These are phyloP conservation scores for Sebastes trivittatus DNA, from an alignment of 2,797 vertebrate species.

Conservation along the genomic window DNA sequence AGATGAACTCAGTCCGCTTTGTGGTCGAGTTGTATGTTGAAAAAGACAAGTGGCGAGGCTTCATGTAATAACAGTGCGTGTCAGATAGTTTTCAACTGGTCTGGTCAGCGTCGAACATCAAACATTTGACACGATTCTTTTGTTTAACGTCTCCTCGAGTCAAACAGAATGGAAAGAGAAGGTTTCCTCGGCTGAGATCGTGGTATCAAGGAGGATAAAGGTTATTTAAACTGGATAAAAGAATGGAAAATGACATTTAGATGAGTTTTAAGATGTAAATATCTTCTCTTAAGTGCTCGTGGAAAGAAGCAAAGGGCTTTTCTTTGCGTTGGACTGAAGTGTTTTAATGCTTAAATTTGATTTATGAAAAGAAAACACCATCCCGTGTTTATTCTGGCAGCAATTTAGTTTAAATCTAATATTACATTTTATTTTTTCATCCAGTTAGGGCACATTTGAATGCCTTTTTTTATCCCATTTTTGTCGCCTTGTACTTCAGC, in stretches of 20 bases:
- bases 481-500: not conserved
- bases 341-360: not conserved
- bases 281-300: not conserved
- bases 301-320: not conserved
- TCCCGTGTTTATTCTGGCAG: not conserved
- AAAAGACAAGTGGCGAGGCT: constrained; percentile 25
- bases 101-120: constrained; percentile 6
- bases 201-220: not conserved
- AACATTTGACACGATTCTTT: constrained; percentile 1
- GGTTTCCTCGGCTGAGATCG: not conserved
- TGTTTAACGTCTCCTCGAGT: not conserved
- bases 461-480: not conserved
- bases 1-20: not conserved
- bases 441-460: not conserved
- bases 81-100: constrained; percentile 14
- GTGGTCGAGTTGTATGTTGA: constrained; percentile 15
- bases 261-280: not conserved
- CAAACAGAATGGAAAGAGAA: not conserved
- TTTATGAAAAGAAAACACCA: not conserved
- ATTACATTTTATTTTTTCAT: not conserved
- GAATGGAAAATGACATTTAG: not conserved
- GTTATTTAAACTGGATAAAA: not conserved
- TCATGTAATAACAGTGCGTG: not conserved
- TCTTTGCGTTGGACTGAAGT: not conserved
- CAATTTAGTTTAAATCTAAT: not conserved